Conservation (phyloP, 2,888 invertebrate genomes). For the Allolobophora icterica region DNA sequence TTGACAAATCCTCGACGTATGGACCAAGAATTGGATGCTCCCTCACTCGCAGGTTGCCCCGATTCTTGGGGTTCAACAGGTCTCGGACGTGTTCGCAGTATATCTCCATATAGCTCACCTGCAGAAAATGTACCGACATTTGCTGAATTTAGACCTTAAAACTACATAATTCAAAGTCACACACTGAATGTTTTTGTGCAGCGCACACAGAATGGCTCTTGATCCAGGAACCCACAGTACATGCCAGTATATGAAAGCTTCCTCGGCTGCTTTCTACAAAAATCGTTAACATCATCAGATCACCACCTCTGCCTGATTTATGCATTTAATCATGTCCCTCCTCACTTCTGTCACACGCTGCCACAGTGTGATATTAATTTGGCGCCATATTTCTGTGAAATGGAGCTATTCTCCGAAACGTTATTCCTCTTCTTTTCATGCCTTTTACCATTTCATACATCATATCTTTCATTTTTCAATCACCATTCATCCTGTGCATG, state of each 20-base stretch:
- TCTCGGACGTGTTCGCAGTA: slow-evolving; percentile 71
- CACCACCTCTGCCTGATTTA: too few species aligned
- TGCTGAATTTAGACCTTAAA: not conserved
- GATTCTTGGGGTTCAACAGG: slow-evolving; percentile 63
- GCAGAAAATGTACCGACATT: slow-evolving; percentile 1
- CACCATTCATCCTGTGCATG: too few species aligned
- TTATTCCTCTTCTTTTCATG: not conserved
- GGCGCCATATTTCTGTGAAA: not conserved
- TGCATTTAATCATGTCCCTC: not conserved
- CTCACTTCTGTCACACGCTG: not conserved
- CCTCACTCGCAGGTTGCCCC: slow-evolving; percentile 68
- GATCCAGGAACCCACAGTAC: too few species aligned
- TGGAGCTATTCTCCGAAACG: not conserved
- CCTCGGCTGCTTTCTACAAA: not conserved
- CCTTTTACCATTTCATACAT: too few species aligned
- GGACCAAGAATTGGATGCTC: slow-evolving; percentile 71
- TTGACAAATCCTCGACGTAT: slow-evolving; percentile 65
- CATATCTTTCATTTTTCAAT: too few species aligned
- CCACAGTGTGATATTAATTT: not conserved
- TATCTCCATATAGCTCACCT: slow-evolving; percentile 71
- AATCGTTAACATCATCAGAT: not conserved
- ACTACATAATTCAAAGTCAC: not conserved
- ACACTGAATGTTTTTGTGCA: not conserved
- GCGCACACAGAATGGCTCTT: too few species aligned
- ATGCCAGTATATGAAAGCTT: too few species aligned